Conservation (phyloP, 2,113 vertebrate species). For the Anolis carolinensis region DNA sequence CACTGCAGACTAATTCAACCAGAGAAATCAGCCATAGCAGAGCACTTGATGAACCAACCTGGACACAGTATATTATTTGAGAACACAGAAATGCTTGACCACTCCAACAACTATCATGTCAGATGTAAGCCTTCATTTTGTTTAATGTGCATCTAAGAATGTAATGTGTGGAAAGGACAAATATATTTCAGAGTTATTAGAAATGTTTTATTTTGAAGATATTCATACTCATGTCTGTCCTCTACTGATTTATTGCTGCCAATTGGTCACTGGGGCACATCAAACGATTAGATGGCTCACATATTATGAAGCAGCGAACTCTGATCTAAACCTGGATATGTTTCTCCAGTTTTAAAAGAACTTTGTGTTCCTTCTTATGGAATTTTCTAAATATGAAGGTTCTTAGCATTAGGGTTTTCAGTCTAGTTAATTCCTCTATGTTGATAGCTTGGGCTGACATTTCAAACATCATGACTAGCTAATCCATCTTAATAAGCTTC, state of each 20-base stretch:
- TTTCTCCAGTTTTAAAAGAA: background rate
- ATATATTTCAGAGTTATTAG: background rate
- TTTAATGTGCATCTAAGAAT: background rate
- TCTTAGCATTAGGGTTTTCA: background rate
- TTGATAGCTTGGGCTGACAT: background rate
- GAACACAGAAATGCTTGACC: too few species aligned
- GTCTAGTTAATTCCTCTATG: background rate
- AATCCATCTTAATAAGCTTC: background rate
- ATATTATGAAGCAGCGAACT: background rate
- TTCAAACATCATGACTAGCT: background rate
- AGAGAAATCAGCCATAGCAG: too few species aligned
- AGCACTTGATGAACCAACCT: too few species aligned
- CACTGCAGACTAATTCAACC: too few species aligned
- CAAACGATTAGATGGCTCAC: background rate
- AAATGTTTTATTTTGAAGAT: too few species aligned
- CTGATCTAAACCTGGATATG: background rate
- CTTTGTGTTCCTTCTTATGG: background rate
- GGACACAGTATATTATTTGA: too few species aligned
- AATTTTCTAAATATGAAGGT: conserved; percentile 23
- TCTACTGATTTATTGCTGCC: background rate
- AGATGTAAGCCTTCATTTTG: too few species aligned
- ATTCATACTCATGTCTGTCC: background rate
- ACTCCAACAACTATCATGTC: too few species aligned
- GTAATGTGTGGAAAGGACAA: background rate
- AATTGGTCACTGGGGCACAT: background rate